Conservation (phyloP, 1,140 invertebrate species). For the Scaptomyza hsui region DNA sequence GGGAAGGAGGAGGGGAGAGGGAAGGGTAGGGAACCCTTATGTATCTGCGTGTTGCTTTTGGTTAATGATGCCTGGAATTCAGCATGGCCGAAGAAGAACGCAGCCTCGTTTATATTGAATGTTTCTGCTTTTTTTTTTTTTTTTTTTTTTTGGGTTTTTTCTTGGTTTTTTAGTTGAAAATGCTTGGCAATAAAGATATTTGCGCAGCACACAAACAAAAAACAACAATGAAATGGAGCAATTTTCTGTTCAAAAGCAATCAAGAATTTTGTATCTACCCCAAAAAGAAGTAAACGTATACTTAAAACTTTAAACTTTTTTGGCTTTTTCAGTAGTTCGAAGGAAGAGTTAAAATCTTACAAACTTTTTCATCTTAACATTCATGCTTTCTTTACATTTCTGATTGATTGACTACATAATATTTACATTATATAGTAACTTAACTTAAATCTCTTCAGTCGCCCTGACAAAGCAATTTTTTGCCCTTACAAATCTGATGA, state of each 20-base stretch:
- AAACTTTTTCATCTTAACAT: too few relatives aligned
- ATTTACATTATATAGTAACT: too few relatives aligned
- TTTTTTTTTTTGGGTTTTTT: constrained; percentile 18
- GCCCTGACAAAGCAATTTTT: not conserved
- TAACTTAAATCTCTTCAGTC: too few relatives aligned
- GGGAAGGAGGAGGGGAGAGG: not conserved
- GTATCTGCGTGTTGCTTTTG: constrained; percentile 62
- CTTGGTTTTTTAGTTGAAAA: constrained; percentile 28
- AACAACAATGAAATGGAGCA: constrained; percentile 65
- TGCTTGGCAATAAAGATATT: constrained; percentile 77
- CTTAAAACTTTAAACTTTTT: not conserved
- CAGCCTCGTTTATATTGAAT: constrained; percentile 49
- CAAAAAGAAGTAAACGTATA: not conserved
- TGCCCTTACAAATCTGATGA: too few relatives aligned
- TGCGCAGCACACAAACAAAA: constrained; percentile 37
- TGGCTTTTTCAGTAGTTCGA: too few relatives aligned
- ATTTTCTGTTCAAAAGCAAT: constrained; percentile 51
- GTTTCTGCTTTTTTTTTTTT: constrained; percentile 7
- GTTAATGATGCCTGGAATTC: constrained; percentile 80
- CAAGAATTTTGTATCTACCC: not conserved
- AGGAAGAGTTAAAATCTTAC: too few relatives aligned
- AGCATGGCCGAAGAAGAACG: constrained; percentile 75
- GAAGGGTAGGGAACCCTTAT: constrained; percentile 51
- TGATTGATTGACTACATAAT: too few relatives aligned
- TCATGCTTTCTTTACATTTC: too few relatives aligned